Percentiles rank a stretch among this genome's conserved stretches.
These are phyloP conservation scores for Dasypolia templi DNA, from an alignment of 2,888 invertebrate species.

Conservation along the genomic window DNA sequence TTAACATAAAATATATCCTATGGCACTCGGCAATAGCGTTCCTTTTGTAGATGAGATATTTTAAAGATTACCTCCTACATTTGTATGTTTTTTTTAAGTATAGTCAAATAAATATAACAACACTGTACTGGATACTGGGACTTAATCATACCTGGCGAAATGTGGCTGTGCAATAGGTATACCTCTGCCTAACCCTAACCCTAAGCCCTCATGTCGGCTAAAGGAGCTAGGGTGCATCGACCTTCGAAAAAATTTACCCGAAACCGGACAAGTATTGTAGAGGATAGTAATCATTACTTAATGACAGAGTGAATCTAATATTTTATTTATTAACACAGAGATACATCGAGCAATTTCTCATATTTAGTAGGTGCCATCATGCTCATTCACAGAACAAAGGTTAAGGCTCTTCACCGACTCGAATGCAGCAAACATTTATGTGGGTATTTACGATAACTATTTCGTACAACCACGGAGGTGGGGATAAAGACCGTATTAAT, in stretches of 20 bases:
- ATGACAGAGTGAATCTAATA: not conserved
- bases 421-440: constrained; percentile 26
- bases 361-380: not conserved
- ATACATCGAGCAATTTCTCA: not conserved
- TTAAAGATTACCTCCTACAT: too few species aligned
- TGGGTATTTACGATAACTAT: constrained; percentile 22
- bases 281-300: not conserved
- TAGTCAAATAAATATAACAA: too few species aligned
- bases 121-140: too few species aligned
- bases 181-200: too few species aligned
- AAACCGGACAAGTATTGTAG: not conserved
- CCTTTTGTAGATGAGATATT: too few species aligned
- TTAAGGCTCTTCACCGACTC: not conserved
- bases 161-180: too few species aligned
- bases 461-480: constrained; percentile 8
- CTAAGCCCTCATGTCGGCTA: not conserved
- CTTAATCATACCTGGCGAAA: too few species aligned
- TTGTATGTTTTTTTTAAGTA: too few species aligned
- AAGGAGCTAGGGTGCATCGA: not conserved
- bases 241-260: constrained; percentile 4
- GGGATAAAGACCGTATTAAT: constrained; percentile 33
- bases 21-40: too few species aligned
- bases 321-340: too few species aligned
- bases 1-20: too few species aligned
- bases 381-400: not conserved